phyloP scores from a whole-genome alignment of 2,797 vertebrate species.

The Zenarchopterus dispar region DNA sequence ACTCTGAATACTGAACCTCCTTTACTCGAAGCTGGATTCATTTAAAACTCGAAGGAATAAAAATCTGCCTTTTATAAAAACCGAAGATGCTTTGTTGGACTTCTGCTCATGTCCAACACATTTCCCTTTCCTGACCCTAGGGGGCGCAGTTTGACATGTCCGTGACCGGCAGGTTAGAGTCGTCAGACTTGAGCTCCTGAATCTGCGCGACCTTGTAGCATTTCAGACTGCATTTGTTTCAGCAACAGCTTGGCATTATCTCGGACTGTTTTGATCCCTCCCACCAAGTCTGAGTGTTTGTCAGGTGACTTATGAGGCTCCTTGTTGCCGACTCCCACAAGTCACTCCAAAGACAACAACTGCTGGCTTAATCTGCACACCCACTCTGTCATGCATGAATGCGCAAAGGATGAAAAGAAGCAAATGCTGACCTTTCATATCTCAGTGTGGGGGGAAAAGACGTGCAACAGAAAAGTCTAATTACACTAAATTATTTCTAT shows the following conservation, averaged over 20 bases:
- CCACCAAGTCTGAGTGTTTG: slow-evolving; percentile 21
- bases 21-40: too few relatives aligned
- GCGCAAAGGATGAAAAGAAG: slow-evolving; percentile 38
- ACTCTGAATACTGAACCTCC: too few relatives aligned
- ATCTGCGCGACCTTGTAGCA: slow-evolving; percentile 8
- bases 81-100: neutral
- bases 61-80: too few relatives aligned
- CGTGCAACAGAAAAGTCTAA: slow-evolving; percentile 17
- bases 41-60: too few relatives aligned
- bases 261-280: slow-evolving; percentile 34
- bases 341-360: slow-evolving; percentile 57
- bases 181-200: slow-evolving; percentile 25
- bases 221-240: slow-evolving; percentile 31
- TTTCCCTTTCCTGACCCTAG: slow-evolving; percentile 8
- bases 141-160: slow-evolving; percentile 12
- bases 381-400: slow-evolving; percentile 27
- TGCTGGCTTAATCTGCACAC: slow-evolving; percentile 39
- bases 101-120: neutral
- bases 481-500: slow-evolving; percentile 34
- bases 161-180: slow-evolving; percentile 8
- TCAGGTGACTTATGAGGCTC: slow-evolving; percentile 41
- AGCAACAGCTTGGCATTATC: slow-evolving; percentile 28
- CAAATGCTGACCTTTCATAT: slow-evolving; percentile 27
- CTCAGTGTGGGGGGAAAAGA: neutral
- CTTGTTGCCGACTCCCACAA: slow-evolving; percentile 15